These are phyloP conservation scores for Drosophila parabipectinata DNA, from an alignment of 1,140 invertebrate genomes.

Conservation along the genomic window DNA sequence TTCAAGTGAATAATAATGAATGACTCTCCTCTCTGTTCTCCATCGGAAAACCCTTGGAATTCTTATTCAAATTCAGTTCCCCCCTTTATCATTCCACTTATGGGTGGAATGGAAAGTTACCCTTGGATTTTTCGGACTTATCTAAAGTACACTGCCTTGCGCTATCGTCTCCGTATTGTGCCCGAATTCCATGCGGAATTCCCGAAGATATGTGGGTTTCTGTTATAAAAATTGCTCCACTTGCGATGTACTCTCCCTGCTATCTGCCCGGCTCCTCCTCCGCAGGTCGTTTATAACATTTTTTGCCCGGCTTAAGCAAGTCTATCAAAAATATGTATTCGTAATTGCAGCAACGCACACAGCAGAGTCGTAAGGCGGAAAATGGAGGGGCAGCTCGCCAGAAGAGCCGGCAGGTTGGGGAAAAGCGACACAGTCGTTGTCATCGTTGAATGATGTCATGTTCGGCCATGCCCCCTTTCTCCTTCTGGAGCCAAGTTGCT, in stretches of 20 bases:
- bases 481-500: constrained; percentile 1
- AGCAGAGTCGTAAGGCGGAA: background rate
- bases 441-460: constrained; percentile 76
- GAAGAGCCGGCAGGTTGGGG: constrained; percentile 28
- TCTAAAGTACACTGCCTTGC: constrained; percentile 9
- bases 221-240: constrained; percentile 45
- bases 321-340: constrained; percentile 59
- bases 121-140: constrained; percentile 8
- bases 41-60: background rate
- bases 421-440: constrained; percentile 63
- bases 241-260: constrained; percentile 18
- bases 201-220: constrained; percentile 42
- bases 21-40: background rate
- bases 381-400: background rate
- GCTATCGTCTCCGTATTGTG: constrained; percentile 2
- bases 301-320: constrained; percentile 44
- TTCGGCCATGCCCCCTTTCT: constrained; percentile 8
- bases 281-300: constrained; percentile 55
- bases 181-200: constrained; percentile 12
- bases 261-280: constrained; percentile 12
- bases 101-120: constrained; percentile 3
- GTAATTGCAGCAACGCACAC: constrained; percentile 61
- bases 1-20: background rate
- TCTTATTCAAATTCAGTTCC: constrained; percentile 3
- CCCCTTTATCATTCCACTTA: constrained; percentile 1